A percentile compares a stretch with the other conserved stretches of the same genome.
These are phyloP conservation scores for Invenusta paracnida DNA, from an alignment of 2,888 invertebrate species.

Conservation along the genomic window DNA sequence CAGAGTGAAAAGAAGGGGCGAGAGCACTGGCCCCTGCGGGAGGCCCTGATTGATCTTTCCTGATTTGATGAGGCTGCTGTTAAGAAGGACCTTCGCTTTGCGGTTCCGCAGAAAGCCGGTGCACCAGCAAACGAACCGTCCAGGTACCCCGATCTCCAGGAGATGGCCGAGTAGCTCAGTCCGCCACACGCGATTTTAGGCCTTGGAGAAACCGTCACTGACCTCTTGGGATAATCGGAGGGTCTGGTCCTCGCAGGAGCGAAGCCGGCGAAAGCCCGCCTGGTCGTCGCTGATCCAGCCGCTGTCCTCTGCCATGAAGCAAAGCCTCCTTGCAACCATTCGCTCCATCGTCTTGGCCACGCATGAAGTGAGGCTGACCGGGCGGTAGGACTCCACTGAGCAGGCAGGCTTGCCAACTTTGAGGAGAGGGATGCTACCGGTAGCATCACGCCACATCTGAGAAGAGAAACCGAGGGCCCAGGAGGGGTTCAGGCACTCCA, in stretches of 20 bases:
- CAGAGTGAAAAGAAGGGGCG: background rate
- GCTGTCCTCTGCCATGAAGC: too few species aligned
- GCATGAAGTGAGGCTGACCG: too few species aligned
- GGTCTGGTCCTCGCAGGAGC: too few species aligned
- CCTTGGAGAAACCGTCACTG: background rate
- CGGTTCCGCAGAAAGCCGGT: background rate
- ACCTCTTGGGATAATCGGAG: too few species aligned
- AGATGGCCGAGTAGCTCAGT: background rate
- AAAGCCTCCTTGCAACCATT: too few species aligned
- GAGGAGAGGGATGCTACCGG: too few species aligned
- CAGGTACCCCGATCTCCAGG: background rate
- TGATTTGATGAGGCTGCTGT: background rate
- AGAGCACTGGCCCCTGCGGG: background rate
- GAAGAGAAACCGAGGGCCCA: background rate
- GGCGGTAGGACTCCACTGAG: too few species aligned
- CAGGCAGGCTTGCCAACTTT: too few species aligned
- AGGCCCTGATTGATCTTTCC: background rate
- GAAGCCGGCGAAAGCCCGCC: too few species aligned
- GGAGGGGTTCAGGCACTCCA: background rate
- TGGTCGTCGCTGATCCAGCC: too few species aligned
- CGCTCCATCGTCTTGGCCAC: too few species aligned
- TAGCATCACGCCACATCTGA: background rate
- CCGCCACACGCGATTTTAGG: slow-evolving; percentile 7
- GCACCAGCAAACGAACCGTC: background rate
- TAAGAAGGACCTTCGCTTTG: background rate